These are phyloP conservation scores for Autographa gamma DNA, from an alignment of 2,888 invertebrate species.

Conservation along the genomic window DNA sequence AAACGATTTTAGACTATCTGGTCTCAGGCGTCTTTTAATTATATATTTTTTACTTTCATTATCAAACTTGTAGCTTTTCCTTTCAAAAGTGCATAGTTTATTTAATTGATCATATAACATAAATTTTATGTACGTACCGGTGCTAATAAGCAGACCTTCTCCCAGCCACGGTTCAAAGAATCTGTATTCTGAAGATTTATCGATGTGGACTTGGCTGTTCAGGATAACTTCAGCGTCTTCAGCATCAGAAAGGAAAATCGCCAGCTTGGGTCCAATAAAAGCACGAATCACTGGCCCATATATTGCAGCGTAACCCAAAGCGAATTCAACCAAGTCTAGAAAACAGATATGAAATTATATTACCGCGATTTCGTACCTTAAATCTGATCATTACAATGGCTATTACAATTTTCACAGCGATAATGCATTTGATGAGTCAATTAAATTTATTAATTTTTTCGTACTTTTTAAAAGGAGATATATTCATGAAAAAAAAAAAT, in stretches of 20 bases:
- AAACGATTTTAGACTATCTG: too few relatives aligned
- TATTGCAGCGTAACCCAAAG: constrained; percentile 20
- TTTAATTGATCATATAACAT: too few relatives aligned
- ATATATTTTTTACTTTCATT: too few relatives aligned
- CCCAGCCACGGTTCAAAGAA: constrained; percentile 95
- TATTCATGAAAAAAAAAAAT: too few relatives aligned
- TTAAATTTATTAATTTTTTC: too few relatives aligned
- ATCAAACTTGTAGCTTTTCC: too few relatives aligned
- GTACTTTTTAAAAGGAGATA: too few relatives aligned
- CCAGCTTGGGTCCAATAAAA: constrained; percentile 89
- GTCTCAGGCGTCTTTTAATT: too few relatives aligned
- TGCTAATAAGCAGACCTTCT: constrained; percentile 92
- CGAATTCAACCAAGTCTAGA: constrained; percentile 32
- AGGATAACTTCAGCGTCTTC: constrained; percentile 92
- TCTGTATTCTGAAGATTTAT: constrained; percentile 92
- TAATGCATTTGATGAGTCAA: too few relatives aligned
- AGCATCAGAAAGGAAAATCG: constrained; percentile 91
- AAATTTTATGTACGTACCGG: constrained; percentile 26
- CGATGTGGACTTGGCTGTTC: constrained; percentile 92
- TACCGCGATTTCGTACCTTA: neutral
- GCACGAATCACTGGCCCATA: constrained; percentile 50
- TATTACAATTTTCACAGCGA: too few relatives aligned
- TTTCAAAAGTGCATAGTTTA: too few relatives aligned
- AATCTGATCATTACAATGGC: too few relatives aligned
- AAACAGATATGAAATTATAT: neutral